A percentile compares a stretch with the other conserved stretches of the same genome.
These are phyloP conservation scores for Zingel zingel DNA, from an alignment of 2,113 vertebrate genomes.

Conservation along the genomic window DNA sequence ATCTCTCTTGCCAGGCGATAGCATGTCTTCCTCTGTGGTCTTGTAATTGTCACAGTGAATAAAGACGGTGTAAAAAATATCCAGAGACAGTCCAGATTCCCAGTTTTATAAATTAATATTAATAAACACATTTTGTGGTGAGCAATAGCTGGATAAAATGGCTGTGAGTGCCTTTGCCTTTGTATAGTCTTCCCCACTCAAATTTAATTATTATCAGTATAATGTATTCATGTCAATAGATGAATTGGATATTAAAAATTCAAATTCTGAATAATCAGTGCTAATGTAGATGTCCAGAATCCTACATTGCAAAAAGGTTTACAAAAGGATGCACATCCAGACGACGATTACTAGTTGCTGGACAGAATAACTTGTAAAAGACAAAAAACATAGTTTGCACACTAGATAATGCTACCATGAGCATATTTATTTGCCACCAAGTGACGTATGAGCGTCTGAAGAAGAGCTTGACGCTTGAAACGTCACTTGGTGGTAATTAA, in stretches of 20 bases:
- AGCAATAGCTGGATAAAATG: not conserved
- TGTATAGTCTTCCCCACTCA: not conserved
- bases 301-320: not conserved
- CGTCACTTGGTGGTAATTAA: no score
- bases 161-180: not conserved
- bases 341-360: no score
- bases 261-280: not conserved
- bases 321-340: no score
- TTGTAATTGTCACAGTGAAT: not conserved
- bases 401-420: no score
- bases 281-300: not conserved
- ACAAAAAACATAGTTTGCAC: no score
- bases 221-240: not conserved
- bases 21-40: constrained; percentile 23
- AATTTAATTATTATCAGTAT: not conserved
- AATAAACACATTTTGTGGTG: constrained; percentile 1
- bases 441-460: no score
- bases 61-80: not conserved
- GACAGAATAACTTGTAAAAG: no score
- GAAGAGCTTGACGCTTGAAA: no score
- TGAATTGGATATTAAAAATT: not conserved
- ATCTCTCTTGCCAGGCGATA: not conserved
- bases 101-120: not conserved
- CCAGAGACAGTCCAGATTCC: not conserved
- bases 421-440: no score